phyloP scores from a whole-genome alignment of 2,113 vertebrate genomes.

The Casuarius casuarius region DNA sequence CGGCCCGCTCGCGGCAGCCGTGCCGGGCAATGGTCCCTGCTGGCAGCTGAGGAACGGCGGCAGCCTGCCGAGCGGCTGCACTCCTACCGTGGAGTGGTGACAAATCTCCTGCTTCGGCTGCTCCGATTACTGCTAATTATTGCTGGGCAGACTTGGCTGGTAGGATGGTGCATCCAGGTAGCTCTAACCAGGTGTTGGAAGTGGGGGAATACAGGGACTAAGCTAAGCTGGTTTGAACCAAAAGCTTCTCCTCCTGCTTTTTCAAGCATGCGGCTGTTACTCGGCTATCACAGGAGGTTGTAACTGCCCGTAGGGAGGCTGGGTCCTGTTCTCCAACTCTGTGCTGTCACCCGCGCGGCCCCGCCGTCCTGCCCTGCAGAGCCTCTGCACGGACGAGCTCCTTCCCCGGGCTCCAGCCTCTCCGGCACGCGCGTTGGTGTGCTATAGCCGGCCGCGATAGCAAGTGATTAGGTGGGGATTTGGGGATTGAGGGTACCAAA shows the following conservation, averaged over 20 bases:
- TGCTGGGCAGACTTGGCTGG: no score
- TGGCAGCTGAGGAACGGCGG: not conserved
- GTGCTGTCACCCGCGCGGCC: not conserved
- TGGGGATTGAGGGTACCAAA: not conserved
- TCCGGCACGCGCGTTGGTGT: not conserved
- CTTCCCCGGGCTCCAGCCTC: no score
- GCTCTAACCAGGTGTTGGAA: not conserved
- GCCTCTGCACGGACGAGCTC: no score
- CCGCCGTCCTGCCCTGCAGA: no score
- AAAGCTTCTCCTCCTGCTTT: not conserved
- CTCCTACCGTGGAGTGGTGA: not conserved
- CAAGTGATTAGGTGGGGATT: not conserved
- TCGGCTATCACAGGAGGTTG: not conserved
- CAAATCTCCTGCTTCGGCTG: not conserved
- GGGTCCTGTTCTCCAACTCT: not conserved
- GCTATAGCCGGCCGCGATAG: not conserved
- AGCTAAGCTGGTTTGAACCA: not conserved
- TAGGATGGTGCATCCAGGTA: no score
- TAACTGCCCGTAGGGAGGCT: not conserved
- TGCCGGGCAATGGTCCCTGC: not conserved
- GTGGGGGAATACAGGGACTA: no score
- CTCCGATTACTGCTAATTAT: not conserved
- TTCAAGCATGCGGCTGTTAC: not conserved
- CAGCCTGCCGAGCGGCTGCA: not conserved
- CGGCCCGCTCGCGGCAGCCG: not conserved